phyloP scores from a whole-genome alignment of 2,113 vertebrate species.

The Mystacornis crossleyi region DNA sequence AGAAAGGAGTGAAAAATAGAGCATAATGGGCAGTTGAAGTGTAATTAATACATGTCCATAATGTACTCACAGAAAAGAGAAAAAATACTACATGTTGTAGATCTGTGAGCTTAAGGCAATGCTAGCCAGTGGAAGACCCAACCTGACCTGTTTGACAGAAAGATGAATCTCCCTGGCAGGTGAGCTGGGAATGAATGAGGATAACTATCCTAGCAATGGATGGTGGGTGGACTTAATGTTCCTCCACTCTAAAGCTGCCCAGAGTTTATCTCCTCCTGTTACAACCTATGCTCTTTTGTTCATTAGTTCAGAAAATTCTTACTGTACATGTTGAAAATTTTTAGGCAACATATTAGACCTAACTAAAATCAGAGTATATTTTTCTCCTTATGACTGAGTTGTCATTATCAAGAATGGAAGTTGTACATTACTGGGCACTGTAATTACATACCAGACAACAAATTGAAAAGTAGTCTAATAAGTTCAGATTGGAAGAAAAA shows the following conservation, averaged over 20 bases:
- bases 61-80: neutral
- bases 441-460: neutral
- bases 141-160: neutral
- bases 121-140: neutral
- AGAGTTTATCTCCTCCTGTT: neutral
- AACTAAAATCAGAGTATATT: neutral
- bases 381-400: neutral
- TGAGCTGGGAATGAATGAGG: neutral
- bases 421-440: neutral
- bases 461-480: neutral
- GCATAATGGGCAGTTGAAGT: neutral
- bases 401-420: neutral
- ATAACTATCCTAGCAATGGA: neutral
- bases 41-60: neutral
- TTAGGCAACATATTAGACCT: neutral
- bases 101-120: neutral
- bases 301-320: neutral
- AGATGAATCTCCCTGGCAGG: neutral
- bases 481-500: neutral
- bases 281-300: neutral
- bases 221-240: neutral
- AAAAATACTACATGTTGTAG: neutral
- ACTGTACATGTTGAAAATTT: neutral
- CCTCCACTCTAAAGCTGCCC: neutral
- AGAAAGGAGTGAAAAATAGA: conserved; percentile 12